Percentiles rank a stretch among this genome's conserved stretches.
phyloP scores from a whole-genome alignment of 2,888 invertebrate genomes.

The Yponomeuta plumbellus region DNA sequence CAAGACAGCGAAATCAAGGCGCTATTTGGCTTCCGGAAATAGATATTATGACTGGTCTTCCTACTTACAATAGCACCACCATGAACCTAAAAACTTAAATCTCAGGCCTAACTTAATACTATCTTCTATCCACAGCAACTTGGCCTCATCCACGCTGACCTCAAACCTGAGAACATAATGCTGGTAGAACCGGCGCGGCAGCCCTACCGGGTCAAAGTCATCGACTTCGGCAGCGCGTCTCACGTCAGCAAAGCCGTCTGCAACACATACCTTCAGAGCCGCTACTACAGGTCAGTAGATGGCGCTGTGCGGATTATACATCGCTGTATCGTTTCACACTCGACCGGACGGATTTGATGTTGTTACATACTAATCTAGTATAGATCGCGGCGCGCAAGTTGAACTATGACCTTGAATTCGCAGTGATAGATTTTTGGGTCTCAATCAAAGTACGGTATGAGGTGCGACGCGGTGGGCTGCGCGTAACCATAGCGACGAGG shows the following conservation, averaged over 20 bases:
- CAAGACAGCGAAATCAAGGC: too few relatives aligned
- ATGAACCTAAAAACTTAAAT: not conserved
- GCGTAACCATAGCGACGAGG: too few relatives aligned
- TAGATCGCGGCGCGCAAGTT: too few relatives aligned
- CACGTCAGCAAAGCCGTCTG: constrained; percentile 99
- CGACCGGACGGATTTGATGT: too few relatives aligned
- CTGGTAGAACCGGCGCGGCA: constrained; percentile 98
- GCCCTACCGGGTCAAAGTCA: constrained; percentile 99
- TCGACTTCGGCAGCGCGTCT: constrained; percentile 99
- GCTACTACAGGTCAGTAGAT: constrained; percentile 84
- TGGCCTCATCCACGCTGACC: constrained; percentile 98
- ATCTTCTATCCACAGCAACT: constrained; percentile 84
- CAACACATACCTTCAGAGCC: constrained; percentile 99
- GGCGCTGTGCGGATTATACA: not conserved
- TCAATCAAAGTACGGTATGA: too few relatives aligned
- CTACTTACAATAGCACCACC: too few relatives aligned
- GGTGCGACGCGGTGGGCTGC: too few relatives aligned
- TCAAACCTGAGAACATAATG: constrained; percentile 99
- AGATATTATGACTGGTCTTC: too few relatives aligned
- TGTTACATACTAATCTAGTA: too few relatives aligned
- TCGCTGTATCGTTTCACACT: not conserved
- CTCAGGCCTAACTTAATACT: not conserved
- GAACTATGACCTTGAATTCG: too few relatives aligned
- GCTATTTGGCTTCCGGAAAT: too few relatives aligned
- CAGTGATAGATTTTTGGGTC: too few relatives aligned